phyloP scores from a whole-genome alignment of 2,797 vertebrate species.

The Epinephelus awoara region DNA sequence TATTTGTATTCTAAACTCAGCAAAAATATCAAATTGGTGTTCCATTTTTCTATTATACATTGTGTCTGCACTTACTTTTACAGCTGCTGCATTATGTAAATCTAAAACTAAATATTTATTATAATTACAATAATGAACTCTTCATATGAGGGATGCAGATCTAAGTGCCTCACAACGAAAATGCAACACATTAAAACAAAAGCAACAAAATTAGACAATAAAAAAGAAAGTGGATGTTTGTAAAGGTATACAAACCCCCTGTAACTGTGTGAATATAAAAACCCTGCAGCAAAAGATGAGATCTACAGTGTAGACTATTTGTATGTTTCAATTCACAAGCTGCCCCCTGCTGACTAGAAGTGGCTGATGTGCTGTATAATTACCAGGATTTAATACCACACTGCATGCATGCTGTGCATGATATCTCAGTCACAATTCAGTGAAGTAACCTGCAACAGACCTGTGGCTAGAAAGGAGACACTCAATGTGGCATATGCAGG shows the following conservation, averaged over 20 bases:
- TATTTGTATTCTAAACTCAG: neutral
- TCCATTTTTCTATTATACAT: neutral
- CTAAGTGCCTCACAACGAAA: no score
- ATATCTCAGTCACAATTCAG: no score
- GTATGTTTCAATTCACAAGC: neutral
- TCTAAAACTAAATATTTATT: neutral
- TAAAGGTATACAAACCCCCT: no score
- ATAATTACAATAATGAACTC: no score
- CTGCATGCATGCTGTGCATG: no score
- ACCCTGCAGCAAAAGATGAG: no score
- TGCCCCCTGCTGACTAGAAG: slow-evolving; percentile 26
- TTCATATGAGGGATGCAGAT: no score
- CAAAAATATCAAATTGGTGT: neutral
- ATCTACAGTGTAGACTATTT: no score
- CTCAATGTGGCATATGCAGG: neutral
- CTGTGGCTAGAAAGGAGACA: neutral
- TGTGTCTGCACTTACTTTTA: neutral
- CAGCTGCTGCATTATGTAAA: neutral
- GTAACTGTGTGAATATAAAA: no score
- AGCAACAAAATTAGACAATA: no score
- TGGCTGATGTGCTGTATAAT: neutral
- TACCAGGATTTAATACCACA: neutral
- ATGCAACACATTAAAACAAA: no score
- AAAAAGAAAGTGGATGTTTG: no score
- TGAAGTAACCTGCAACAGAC: neutral